Conservation (phyloP, 2,797 vertebrate species). For the Microhierax caerulescens region DNA sequence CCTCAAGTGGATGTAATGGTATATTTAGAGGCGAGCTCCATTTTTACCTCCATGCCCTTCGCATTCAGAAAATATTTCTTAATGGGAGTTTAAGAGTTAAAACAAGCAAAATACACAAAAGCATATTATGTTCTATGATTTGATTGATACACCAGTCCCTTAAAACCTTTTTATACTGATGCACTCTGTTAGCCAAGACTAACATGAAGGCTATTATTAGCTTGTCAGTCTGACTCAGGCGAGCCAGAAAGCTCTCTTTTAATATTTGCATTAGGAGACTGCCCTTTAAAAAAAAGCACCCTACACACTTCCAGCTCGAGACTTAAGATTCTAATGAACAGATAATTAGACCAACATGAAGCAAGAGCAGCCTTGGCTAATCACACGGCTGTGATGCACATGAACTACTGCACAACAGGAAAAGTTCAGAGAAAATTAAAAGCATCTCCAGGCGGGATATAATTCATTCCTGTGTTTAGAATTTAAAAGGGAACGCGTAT, state of each 20-base stretch:
- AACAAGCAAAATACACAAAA: conserved; percentile 22
- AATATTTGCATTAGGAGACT: conserved; percentile 73
- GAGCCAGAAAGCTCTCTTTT: conserved; percentile 58
- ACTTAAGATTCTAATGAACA: conserved; percentile 73
- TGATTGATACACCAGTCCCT: conserved; percentile 8
- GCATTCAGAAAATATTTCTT: not conserved
- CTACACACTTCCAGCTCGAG: conserved; percentile 60
- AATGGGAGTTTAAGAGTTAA: conserved; percentile 67
- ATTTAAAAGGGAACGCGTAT: not conserved
- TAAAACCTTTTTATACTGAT: not conserved
- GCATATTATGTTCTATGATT: not conserved
- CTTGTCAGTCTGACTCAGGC: conserved; percentile 25
- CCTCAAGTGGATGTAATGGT: not conserved
- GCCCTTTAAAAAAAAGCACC: conserved; percentile 73
- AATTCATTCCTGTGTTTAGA: conserved; percentile 37
- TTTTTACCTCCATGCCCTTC: not conserved
- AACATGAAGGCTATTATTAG: conserved; percentile 61
- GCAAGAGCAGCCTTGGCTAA: conserved; percentile 65
- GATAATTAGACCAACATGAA: conserved; percentile 72
- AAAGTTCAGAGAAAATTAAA: conserved; percentile 63
- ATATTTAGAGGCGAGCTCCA: not conserved
- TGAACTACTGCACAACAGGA: conserved; percentile 20
- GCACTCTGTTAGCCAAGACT: conserved; percentile 47
- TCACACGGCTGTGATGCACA: conserved; percentile 37
- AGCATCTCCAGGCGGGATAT: conserved; percentile 33